These are phyloP conservation scores for Tenualosa thibaudeaui DNA, from an alignment of 2,797 vertebrate genomes.

Conservation along the genomic window DNA sequence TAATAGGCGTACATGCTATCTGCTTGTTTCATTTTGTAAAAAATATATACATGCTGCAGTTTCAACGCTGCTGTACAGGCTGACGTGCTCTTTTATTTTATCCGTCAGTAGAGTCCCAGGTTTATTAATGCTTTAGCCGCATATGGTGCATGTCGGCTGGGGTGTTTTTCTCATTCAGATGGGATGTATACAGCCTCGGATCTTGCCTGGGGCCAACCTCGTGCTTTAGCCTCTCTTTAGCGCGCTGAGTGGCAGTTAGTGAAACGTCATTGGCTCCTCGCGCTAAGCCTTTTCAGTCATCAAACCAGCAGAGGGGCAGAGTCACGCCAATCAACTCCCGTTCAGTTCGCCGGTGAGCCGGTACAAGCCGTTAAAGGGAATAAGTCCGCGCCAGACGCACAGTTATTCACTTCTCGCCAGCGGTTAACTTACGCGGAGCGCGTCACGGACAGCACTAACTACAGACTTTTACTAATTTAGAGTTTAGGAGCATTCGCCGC, in stretches of 20 bases:
- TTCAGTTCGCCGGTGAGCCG: slow-evolving; percentile 50
- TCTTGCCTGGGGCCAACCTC: slow-evolving; percentile 53
- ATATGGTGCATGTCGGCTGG: slow-evolving; percentile 35
- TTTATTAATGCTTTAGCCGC: slow-evolving; percentile 12
- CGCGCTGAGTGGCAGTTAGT: slow-evolving; percentile 65
- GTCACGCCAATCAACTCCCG: slow-evolving; percentile 70
- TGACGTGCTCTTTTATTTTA: slow-evolving; percentile 6
- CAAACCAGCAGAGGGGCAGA: slow-evolving; percentile 70
- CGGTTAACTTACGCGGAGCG: slow-evolving; percentile 43
- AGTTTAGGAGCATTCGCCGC: slow-evolving; percentile 14
- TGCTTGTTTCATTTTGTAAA: neutral
- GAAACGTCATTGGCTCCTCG: slow-evolving; percentile 75
- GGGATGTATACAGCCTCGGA: slow-evolving; percentile 32
- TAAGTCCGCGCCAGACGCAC: slow-evolving; percentile 64
- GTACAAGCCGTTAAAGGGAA: slow-evolving; percentile 62
- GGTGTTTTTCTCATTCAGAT: slow-evolving; percentile 44
- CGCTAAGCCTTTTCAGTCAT: slow-evolving; percentile 64
- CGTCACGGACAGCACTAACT: slow-evolving; percentile 6
- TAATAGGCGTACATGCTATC: neutral
- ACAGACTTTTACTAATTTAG: slow-evolving; percentile 24
- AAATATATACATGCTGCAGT: neutral
- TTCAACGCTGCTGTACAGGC: neutral
- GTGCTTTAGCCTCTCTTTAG: slow-evolving; percentile 55
- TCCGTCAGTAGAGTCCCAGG: neutral
- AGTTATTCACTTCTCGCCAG: slow-evolving; percentile 64